These are phyloP conservation scores for Etheostoma cragini DNA, from an alignment of 2,113 vertebrate genomes.

Conservation along the genomic window DNA sequence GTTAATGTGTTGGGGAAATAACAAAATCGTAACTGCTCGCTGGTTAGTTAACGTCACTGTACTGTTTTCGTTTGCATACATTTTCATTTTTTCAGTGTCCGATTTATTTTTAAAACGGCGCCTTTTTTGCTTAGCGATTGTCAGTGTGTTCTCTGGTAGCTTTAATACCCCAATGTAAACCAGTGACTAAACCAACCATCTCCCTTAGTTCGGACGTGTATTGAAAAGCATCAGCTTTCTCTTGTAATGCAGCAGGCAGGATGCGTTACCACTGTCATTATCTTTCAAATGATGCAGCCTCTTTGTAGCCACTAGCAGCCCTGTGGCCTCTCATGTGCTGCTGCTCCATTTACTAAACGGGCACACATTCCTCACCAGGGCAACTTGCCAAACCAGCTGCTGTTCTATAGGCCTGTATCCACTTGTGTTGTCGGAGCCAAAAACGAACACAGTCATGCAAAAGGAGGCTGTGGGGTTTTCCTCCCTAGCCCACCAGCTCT, in stretches of 20 bases:
- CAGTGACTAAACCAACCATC: background rate
- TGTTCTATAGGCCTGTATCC: slow-evolving; percentile 79
- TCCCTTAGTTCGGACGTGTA: slow-evolving; percentile 21
- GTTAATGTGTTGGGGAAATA: background rate
- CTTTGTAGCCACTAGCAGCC: slow-evolving; percentile 53
- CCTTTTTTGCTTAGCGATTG: background rate
- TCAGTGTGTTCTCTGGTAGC: background rate
- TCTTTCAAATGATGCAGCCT: slow-evolving; percentile 70
- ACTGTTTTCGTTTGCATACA: background rate
- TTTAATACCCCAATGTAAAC: slow-evolving; percentile 29
- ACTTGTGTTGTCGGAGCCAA: slow-evolving; percentile 64
- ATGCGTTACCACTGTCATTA: slow-evolving; percentile 53
- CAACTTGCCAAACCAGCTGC: slow-evolving; percentile 82
- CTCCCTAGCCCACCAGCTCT: background rate
- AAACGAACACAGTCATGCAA: slow-evolving; percentile 59
- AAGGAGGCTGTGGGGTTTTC: slow-evolving; percentile 22
- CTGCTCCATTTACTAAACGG: slow-evolving; percentile 75
- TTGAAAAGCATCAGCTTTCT: slow-evolving; percentile 31
- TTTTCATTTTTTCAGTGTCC: background rate
- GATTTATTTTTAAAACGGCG: background rate
- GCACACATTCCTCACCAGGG: slow-evolving; percentile 78
- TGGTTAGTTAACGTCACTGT: too few relatives aligned
- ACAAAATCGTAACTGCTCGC: background rate
- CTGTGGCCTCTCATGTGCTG: slow-evolving; percentile 62
- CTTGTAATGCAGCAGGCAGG: slow-evolving; percentile 45